Conservation (phyloP, 2,888 invertebrate species). For the Toxonevra muliebris region DNA sequence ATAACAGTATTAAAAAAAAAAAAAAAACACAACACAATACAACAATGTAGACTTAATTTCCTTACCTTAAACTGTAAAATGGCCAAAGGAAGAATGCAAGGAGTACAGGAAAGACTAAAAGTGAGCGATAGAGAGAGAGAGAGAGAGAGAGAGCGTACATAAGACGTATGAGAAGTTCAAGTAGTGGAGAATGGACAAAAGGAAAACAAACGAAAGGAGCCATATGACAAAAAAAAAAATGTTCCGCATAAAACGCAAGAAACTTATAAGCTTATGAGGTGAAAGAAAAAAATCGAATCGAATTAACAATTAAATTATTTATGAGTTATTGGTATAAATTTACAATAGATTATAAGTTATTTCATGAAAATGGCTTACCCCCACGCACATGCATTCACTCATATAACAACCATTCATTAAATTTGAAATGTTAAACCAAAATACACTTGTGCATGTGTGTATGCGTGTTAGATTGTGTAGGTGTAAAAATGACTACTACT, state of each 20-base stretch:
- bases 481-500: not conserved
- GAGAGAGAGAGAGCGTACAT: not conserved
- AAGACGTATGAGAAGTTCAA: too few species aligned
- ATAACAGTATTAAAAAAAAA: conserved; percentile 40
- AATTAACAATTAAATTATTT: not conserved
- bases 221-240: too few species aligned
- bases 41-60: conserved; percentile 54
- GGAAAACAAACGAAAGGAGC: too few species aligned
- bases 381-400: not conserved
- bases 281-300: conserved; percentile 5
- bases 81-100: not conserved
- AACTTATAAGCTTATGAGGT: not conserved
- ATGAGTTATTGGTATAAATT: too few species aligned
- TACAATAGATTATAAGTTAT: not conserved
- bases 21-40: conserved; percentile 20
- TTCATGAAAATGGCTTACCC: not conserved
- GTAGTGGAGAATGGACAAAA: too few species aligned
- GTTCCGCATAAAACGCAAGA: too few species aligned
- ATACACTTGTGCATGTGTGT: not conserved
- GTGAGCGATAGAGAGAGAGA: not conserved
- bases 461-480: not conserved
- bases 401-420: not conserved
- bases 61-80: conserved; percentile 14
- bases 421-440: not conserved
- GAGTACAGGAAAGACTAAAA: not conserved